Percentiles rank a stretch among this genome's conserved stretches.
These are phyloP conservation scores for Antheraea yamamai DNA, from an alignment of 2,888 invertebrate species.

Conservation along the genomic window DNA sequence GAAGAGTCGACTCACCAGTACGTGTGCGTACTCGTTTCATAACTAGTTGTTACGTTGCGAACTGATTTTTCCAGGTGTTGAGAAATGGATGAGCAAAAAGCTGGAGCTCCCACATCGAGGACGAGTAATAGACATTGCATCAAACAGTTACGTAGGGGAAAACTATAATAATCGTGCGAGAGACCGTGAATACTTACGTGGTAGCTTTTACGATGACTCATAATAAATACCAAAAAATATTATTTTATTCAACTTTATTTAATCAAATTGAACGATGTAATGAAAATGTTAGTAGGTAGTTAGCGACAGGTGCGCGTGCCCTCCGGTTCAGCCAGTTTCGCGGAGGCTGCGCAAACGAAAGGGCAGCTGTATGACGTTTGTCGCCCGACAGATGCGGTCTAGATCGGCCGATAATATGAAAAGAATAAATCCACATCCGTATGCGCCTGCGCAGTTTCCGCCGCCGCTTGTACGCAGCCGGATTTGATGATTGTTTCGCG, in stretches of 20 bases:
- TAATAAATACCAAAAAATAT: conserved; percentile 44
- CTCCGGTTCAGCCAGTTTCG: conserved; percentile 46
- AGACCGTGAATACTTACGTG: conserved; percentile 55
- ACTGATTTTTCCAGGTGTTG: conserved; percentile 73
- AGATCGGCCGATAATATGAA: conserved; percentile 74
- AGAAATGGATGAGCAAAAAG: conserved; percentile 70
- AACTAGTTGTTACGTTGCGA: conserved; percentile 73
- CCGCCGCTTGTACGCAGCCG: conserved; percentile 64
- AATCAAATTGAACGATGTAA: conserved; percentile 10
- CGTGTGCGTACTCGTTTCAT: conserved; percentile 76
- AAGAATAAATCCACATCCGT: conserved; percentile 76
- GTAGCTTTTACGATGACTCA: conserved; percentile 61
- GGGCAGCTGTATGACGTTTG: conserved; percentile 72
- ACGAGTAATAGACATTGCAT: conserved; percentile 63
- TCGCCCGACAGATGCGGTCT: conserved; percentile 77
- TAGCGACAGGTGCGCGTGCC: conserved; percentile 75
- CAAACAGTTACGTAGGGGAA: conserved; percentile 52
- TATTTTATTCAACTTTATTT: conserved; percentile 12
- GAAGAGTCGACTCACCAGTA: conserved; percentile 57
- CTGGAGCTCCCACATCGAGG: conserved; percentile 71
- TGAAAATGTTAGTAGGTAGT: conserved; percentile 55
- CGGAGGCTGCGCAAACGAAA: conserved; percentile 61
- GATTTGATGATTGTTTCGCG: conserved; percentile 73
- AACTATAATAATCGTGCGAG: conserved; percentile 60
- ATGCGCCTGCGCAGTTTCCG: conserved; percentile 71